Base-by-base conservation (phyloP, 2,113 vertebrate species). In the Micronycteris hirsuta region DNA sequence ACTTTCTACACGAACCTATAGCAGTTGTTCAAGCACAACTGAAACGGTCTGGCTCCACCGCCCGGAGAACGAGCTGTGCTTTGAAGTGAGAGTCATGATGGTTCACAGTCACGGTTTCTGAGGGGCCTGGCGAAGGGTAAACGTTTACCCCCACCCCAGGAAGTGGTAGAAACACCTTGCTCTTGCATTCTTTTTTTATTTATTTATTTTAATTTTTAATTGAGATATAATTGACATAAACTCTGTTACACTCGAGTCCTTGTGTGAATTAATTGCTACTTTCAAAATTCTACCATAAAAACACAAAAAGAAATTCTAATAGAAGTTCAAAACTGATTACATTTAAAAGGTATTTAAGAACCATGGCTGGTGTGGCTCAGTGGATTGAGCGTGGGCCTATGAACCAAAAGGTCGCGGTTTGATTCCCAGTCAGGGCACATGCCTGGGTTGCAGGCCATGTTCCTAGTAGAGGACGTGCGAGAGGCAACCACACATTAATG, bases 21-120 rank as follows among this genome's bases (percentile, higher is more conserved):
- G 76, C 65, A 33, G 89, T 33, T 65, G 12, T 77, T 94, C 47
- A 54, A 45, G 80, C 41, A 74, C 71, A 93, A 94, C 93, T 91
- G 87, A 96, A 71, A 95, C 31, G 41, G 16, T 85, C 90, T 80
- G 68, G 88, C 74, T 77, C n/a, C 38, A 22, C 41, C 47, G n/a
- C 76, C 70, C 61, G 86, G 84, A 93, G 43, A 92, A 90, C 49
- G 93, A 47, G 65, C 36, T 92, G 58, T 63, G 77, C 90, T 95
- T 93, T 76, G 70, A 93, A 91, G 85, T 81, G 68, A 92, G n/a
- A 96, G 71, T 84, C 89, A 41, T 10, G 54, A 67, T 11, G 82
- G 61, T 65, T 95, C 76, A 89, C n/a, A n/a, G 74, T 78, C 82
- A 76, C 31, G 45, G 10, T 54, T 83, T 95, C 74, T 77, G 89